A percentile compares a stretch with the other conserved stretches of the same genome.
These are phyloP conservation scores for Drosophila pegasa DNA, from an alignment of 2,888 invertebrate species.

Conservation along the genomic window DNA sequence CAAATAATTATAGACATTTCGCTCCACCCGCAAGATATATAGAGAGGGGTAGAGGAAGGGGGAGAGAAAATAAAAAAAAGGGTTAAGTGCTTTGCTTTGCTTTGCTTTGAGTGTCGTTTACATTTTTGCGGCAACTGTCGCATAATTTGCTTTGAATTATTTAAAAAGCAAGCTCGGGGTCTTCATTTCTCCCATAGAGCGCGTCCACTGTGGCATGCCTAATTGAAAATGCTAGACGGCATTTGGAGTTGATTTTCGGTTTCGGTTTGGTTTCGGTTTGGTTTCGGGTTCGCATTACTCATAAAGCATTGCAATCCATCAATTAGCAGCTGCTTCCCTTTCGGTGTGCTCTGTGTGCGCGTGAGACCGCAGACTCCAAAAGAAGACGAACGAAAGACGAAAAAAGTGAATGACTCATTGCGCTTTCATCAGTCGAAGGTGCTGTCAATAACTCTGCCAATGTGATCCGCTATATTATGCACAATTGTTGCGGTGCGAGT, in stretches of 20 bases:
- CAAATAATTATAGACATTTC: constrained; percentile 79
- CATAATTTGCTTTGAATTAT: constrained; percentile 78
- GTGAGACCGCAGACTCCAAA: constrained; percentile 36
- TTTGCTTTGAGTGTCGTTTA: constrained; percentile 61
- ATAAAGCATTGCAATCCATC: constrained; percentile 68
- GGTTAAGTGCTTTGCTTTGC: constrained; percentile 75
- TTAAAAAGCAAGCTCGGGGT: constrained; percentile 51
- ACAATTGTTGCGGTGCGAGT: constrained; percentile 51
- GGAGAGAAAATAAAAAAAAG: constrained; percentile 49
- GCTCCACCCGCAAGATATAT: constrained; percentile 25
- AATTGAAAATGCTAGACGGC: constrained; percentile 66
- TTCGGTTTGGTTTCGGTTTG: constrained; percentile 10
- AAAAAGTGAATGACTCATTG: constrained; percentile 61
- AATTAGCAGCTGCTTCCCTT: constrained; percentile 69
- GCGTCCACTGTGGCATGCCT: constrained; percentile 52
- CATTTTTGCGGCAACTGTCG: constrained; percentile 73
- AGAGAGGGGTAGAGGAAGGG: not conserved
- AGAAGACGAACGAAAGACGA: not conserved
- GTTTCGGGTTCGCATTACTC: constrained; percentile 54
- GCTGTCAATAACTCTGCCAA: constrained; percentile 75
- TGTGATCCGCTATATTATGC: constrained; percentile 53
- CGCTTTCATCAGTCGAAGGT: constrained; percentile 54
- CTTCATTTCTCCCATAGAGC: constrained; percentile 16
- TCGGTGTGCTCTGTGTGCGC: not conserved
- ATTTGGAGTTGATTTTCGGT: constrained; percentile 33